Evolutionary conservation across 2,797 vertebrate genomes (phyloP), one percentile per base, ranked within the genome.

Genomic region (Esox masquinongy): DNA sequence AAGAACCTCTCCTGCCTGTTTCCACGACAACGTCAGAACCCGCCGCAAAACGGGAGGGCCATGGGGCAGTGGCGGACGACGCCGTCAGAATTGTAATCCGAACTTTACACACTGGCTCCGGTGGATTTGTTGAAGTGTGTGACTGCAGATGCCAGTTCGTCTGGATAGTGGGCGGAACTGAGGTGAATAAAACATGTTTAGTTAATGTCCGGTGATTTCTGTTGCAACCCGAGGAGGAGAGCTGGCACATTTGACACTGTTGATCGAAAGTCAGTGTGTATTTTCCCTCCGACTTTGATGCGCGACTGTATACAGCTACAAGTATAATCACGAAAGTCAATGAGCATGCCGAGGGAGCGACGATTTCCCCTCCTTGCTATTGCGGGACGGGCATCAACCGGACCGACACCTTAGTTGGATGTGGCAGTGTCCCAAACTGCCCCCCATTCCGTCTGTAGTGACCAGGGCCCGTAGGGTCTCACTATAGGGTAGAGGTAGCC

Each of bases 1-100:
- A 9, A 68, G 50, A 64, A 19, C 51, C 51, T 73, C 72, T 83
- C 70, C 78, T 77, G 76, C 72, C 75, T 70, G 76, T 83, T 75
- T 71, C 81, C 79, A 79, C 83, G 69, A 77, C 53, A 81, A 81
- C 73, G 73, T 51, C 61, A 34, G 14, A 0, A 34, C 26, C 29
- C 26, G 70, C 34, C 51, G 67, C 56, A 19, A 29, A 78, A 64
- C 53, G n/a, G 53, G 39, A 43, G 39, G 39, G n/a, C n/a, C 9
- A 59, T 19, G 26, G 39, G 66, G 67, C 53, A 76, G 24, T 4
- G 6, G 75, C 76, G 31, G 50, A n/a, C 5, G 34, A 59, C 16
- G 29, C 22, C 3, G 53, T 22, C 7, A 2, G 19, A 56, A 56
- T 56, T n/a, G 19, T 19, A 19, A 53, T 43, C 5, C 39, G 39